Percentiles rank a stretch among this genome's conserved stretches.
phyloP scores from a whole-genome alignment of 2,888 invertebrate genomes.

The Spodoptera exigua region DNA sequence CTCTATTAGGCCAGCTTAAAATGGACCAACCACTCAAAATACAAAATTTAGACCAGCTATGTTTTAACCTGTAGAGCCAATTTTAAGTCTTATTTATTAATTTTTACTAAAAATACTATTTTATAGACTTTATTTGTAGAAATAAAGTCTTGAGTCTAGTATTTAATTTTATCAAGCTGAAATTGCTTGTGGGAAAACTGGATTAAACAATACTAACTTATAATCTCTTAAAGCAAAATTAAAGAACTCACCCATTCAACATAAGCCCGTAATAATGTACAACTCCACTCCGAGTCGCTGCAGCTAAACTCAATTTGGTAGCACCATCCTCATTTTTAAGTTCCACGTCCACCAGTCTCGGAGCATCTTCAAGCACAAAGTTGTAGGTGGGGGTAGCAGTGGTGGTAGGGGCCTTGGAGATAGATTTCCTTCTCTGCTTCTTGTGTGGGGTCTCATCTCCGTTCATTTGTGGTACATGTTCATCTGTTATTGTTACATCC shows the following conservation, averaged over 20 bases:
- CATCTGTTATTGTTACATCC: conserved; percentile 79
- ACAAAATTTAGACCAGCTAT: too few species aligned
- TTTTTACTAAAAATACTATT: too few species aligned
- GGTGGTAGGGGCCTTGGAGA: conserved; percentile 35
- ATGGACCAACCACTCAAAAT: too few species aligned
- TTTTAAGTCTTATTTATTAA: too few species aligned
- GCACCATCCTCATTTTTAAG: conserved; percentile 85
- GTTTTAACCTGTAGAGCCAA: too few species aligned
- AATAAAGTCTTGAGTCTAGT: too few species aligned
- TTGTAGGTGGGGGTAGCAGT: conserved; percentile 80
- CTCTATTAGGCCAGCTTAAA: too few species aligned
- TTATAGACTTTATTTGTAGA: too few species aligned
- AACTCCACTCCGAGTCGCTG: conserved; percentile 93
- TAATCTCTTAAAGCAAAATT: too few species aligned
- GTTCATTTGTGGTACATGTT: conserved; percentile 70
- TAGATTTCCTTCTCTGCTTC: conserved; percentile 76
- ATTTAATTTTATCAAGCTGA: too few species aligned
- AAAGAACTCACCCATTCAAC: conserved; percentile 91
- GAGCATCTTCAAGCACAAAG: conserved; percentile 92
- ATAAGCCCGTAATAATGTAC: conserved; percentile 94
- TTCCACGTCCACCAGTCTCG: conserved; percentile 84
- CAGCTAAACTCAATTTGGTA: conserved; percentile 84
- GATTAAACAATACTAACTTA: too few species aligned
- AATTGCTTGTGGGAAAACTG: too few species aligned
- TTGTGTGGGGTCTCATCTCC: conserved; percentile 79